These are phyloP conservation scores for Tinea semifulvella DNA, from an alignment of 2,888 invertebrate species.

Conservation along the genomic window DNA sequence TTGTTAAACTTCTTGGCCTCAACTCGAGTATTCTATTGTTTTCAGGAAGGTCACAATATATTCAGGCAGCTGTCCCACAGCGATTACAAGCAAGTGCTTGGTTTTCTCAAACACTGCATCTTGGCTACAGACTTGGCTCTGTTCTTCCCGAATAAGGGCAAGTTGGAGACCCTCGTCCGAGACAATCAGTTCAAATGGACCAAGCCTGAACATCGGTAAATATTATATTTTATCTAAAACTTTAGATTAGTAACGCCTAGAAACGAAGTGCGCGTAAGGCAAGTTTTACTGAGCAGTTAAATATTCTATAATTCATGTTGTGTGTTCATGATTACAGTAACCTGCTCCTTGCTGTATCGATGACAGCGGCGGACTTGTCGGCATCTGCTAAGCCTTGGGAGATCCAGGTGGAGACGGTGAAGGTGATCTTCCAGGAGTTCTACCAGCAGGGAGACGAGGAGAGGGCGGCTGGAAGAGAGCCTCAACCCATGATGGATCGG, in stretches of 20 bases:
- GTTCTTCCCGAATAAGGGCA: slow-evolving; percentile 80
- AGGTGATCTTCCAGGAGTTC: slow-evolving; percentile 84
- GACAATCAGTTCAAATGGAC: slow-evolving; percentile 71
- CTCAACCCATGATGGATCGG: slow-evolving; percentile 86
- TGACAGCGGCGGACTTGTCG: slow-evolving; percentile 86
- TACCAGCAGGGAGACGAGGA: slow-evolving; percentile 83
- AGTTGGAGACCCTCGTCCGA: slow-evolving; percentile 61
- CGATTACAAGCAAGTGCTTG: slow-evolving; percentile 81
- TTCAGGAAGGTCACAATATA: slow-evolving; percentile 86
- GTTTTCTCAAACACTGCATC: slow-evolving; percentile 82
- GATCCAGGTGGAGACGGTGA: slow-evolving; percentile 80
- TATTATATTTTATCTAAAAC: background rate
- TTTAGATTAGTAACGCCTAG: background rate
- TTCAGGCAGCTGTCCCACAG: slow-evolving; percentile 75
- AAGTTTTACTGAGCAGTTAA: background rate
- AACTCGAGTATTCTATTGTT: no score
- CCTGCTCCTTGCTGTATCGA: slow-evolving; percentile 77
- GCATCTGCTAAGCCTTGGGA: slow-evolving; percentile 88
- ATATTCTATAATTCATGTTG: no score
- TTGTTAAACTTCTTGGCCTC: no score
- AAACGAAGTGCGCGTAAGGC: no score
- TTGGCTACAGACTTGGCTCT: slow-evolving; percentile 84
- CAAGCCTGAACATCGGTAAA: slow-evolving; percentile 66
- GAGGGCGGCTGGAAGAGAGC: slow-evolving; percentile 70
- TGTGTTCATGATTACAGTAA: slow-evolving; percentile 58